phyloP scores from a whole-genome alignment of 2,888 invertebrate species.

The Stratiomys singularior region DNA sequence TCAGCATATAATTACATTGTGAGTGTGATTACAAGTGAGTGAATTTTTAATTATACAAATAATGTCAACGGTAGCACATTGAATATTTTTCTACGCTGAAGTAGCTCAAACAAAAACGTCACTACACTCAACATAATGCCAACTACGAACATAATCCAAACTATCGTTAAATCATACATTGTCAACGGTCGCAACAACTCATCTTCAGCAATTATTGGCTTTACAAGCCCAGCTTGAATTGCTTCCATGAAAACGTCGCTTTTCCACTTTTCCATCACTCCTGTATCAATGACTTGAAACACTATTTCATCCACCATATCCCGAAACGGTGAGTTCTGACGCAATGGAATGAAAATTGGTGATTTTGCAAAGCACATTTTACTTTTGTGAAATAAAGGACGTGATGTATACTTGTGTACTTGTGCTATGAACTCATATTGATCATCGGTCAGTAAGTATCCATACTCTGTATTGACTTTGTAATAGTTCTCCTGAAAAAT shows the following conservation, averaged over 20 bases:
- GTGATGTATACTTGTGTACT: neutral
- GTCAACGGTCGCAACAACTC: neutral
- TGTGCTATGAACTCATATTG: neutral
- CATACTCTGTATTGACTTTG: neutral
- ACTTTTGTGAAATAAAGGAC: neutral
- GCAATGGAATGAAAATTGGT: slow-evolving; percentile 7
- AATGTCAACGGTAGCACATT: too few species aligned
- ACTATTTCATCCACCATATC: neutral
- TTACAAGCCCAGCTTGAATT: neutral
- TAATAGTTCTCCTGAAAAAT: neutral
- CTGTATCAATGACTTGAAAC: neutral
- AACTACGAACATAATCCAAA: slow-evolving; percentile 4
- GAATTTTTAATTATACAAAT: too few species aligned
- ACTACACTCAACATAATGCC: neutral
- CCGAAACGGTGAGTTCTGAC: neutral
- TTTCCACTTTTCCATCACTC: neutral
- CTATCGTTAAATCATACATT: neutral
- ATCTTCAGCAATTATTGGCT: neutral
- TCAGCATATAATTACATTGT: too few species aligned
- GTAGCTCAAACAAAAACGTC: neutral
- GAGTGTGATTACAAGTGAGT: too few species aligned
- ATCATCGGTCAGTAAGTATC: slow-evolving; percentile 8
- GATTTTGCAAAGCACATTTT: neutral
- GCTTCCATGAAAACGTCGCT: neutral
- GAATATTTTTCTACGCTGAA: neutral